Evolutionary conservation across 2,888 invertebrate species (phyloP), one percentile per base, ranked within the genome.

Genomic region (Temnothorax rugatulus): DNA sequence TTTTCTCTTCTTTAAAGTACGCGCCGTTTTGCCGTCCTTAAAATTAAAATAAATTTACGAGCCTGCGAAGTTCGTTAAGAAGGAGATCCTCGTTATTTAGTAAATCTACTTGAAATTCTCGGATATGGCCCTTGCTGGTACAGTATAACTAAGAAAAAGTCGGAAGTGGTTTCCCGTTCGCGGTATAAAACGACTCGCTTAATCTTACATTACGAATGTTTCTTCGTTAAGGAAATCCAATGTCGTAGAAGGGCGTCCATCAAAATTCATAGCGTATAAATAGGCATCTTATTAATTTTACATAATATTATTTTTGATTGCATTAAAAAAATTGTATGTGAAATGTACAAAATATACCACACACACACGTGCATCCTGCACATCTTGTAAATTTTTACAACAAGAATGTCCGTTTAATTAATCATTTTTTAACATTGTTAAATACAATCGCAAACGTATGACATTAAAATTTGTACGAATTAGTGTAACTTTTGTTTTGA

Each of bases 11-110:
- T 34, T 76, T 57, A 75, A 83, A 64, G 81, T 68, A 54, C 21
- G 34, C 85, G 18, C 54, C 25, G 61, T 81, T 61, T 74, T 63
- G 74, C 61, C 69, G 61, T 52, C 64, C 66, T 66, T 83, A 87
- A 86, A 90, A 90, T 90, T 88, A 89, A 88, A 89, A 90, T 85
- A 85, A 86, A 91, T 90, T 86, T 87, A 87, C 87, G 88, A 83
- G 69, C 47, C 47, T 50, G 73, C 81, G 79, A 83, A 87, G 84
- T 88, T 90, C 69, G 52, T 69, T 73, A 59, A 69, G 76, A 76
- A 82, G 57, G 41, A 63, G 59, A 75, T 84, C 50, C 84, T 88
- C 86, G 82, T 88, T 88, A 87, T 85, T 90, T 87, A 84, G 88
- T 88, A 91, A 90, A 90, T 88, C 90, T 88, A 86, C 85, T 89